These are phyloP conservation scores for Ciconia stormi DNA, from an alignment of 2,113 vertebrate genomes.

Conservation along the genomic window DNA sequence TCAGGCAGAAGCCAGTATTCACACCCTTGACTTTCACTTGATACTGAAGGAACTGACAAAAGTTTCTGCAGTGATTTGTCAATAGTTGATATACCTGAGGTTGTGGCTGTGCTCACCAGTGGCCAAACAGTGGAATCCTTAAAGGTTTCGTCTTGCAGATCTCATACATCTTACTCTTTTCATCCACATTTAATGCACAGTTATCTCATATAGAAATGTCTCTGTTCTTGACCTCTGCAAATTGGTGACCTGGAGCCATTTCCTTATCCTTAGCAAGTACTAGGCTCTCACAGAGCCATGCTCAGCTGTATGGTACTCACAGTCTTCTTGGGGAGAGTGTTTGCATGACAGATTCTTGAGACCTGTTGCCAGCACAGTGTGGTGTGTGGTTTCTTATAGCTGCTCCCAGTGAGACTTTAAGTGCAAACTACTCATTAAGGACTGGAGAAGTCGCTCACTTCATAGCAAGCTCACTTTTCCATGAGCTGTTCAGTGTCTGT, in stretches of 20 bases:
- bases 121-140: background rate
- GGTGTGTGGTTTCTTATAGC: background rate
- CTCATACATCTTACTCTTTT: background rate
- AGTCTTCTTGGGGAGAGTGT: background rate
- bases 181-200: background rate
- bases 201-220: background rate
- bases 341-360: background rate
- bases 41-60: background rate
- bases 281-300: background rate
- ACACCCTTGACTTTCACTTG: background rate
- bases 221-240: background rate
- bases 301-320: background rate
- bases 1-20: background rate
- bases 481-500: background rate
- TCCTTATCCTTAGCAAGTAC: background rate
- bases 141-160: background rate
- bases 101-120: background rate
- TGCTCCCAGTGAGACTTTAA: background rate
- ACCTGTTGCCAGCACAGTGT: background rate
- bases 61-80: background rate
- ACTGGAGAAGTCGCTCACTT: background rate
- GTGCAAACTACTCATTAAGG: background rate
- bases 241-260: background rate
- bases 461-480: background rate
- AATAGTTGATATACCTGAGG: fast-evolving